Evolutionary conservation across 2,113 vertebrate genomes (phyloP).

Genomic region (Phrynosoma blainvillii): DNA sequence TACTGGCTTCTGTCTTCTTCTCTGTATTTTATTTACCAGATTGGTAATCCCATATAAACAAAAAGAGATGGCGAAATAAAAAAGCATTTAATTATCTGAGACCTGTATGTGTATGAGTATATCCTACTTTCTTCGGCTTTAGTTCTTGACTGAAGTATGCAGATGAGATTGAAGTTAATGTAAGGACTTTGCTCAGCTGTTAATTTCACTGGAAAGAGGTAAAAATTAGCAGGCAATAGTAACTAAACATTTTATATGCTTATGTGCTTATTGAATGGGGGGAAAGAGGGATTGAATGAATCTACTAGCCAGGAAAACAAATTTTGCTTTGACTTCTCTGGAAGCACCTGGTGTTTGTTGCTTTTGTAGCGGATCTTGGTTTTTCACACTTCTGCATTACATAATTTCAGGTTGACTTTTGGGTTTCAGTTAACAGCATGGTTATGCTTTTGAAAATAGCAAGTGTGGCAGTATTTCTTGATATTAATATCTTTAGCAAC

Average conservation of each 20-base stretch:
- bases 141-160: not conserved
- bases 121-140: not conserved
- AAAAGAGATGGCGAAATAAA: too few relatives aligned
- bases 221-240: not conserved
- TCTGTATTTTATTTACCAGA: too few relatives aligned
- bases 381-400: not conserved
- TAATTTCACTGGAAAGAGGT: not conserved
- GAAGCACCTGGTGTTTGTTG: not conserved
- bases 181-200: not conserved
- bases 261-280: not conserved
- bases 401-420: not conserved
- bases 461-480: constrained; percentile 35
- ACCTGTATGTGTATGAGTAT: not conserved
- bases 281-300: not conserved
- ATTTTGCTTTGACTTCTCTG: not conserved
- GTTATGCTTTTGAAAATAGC: constrained; percentile 21
- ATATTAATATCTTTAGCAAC: not conserved
- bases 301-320: not conserved
- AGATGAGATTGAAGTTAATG: not conserved
- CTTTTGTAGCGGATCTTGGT: not conserved
- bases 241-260: not conserved
- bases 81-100: too few relatives aligned
- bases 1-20: too few relatives aligned
- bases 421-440: constrained; percentile 35
- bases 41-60: too few relatives aligned